Conservation (phyloP, 2,888 invertebrate species). For the Strigamia transsilvanica region DNA sequence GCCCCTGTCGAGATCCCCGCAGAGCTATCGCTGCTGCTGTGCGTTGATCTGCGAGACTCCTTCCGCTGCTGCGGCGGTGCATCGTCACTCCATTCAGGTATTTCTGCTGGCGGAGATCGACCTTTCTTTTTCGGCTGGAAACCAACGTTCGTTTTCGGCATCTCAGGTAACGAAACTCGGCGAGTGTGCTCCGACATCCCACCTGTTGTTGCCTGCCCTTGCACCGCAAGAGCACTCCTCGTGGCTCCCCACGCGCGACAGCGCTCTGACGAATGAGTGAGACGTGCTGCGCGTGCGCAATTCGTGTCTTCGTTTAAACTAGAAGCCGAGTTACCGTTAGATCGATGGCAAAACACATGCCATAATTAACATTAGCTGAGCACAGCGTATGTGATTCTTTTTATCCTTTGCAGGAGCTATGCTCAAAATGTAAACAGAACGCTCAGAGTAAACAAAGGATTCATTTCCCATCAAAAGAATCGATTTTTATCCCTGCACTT, state of each 20-base stretch:
- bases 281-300: conserved; percentile 17
- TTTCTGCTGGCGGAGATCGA: conserved; percentile 18
- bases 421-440: neutral
- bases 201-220: conserved; percentile 4
- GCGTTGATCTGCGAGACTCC: conserved; percentile 50
- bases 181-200: conserved; percentile 32
- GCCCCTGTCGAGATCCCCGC: conserved; percentile 13
- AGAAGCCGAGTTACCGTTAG: conserved; percentile 41
- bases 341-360: conserved; percentile 47
- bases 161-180: conserved; percentile 38
- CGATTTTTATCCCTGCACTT: neutral
- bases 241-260: conserved; percentile 34
- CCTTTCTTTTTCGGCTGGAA: neutral
- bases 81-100: conserved; percentile 8
- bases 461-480: neutral
- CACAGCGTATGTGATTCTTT: neutral
- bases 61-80: conserved; percentile 29
- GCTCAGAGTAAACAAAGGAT: neutral
- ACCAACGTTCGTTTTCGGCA: conserved; percentile 27
- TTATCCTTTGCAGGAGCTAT: conserved; percentile 28
- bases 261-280: neutral
- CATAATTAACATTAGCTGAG: conserved; percentile 40
- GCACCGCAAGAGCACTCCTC: neutral
- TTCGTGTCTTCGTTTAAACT: neutral
- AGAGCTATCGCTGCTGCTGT: conserved; percentile 44